These are phyloP conservation scores for cat (Felis catus) DNA, from an alignment of 2,113 vertebrate species.

Conservation along the genomic window DNA sequence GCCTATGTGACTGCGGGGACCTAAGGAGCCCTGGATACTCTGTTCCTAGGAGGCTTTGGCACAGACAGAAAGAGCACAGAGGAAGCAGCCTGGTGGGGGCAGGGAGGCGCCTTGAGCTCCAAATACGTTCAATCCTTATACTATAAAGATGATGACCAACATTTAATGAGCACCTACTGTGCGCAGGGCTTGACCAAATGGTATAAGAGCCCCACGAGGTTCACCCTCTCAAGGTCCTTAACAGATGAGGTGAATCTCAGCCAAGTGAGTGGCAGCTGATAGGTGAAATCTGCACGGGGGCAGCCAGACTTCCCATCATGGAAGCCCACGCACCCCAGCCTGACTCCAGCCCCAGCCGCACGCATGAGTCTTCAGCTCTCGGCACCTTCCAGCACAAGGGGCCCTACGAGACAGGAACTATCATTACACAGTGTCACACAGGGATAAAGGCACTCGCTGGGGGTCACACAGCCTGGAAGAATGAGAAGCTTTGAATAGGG, in stretches of 20 bases:
- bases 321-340: background rate
- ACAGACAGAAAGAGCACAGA: accelerated
- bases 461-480: background rate
- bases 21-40: background rate
- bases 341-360: background rate
- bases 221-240: background rate
- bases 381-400: background rate
- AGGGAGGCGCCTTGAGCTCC: background rate
- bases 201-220: background rate
- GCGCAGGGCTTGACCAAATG: background rate
- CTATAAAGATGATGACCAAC: background rate
- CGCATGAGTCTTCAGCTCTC: background rate
- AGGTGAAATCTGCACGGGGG: background rate
- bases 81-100: background rate
- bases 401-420: background rate
- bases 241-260: background rate
- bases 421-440: accelerated
- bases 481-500: background rate
- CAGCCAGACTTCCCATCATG: background rate
- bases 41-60: background rate
- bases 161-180: background rate
- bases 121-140: background rate
- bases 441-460: accelerated
- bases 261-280: background rate
- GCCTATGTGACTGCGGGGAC: background rate